Base-by-base conservation (phyloP, 53 echinoderm and acorn worm species). In the Astropecten irregularis region DNA sequence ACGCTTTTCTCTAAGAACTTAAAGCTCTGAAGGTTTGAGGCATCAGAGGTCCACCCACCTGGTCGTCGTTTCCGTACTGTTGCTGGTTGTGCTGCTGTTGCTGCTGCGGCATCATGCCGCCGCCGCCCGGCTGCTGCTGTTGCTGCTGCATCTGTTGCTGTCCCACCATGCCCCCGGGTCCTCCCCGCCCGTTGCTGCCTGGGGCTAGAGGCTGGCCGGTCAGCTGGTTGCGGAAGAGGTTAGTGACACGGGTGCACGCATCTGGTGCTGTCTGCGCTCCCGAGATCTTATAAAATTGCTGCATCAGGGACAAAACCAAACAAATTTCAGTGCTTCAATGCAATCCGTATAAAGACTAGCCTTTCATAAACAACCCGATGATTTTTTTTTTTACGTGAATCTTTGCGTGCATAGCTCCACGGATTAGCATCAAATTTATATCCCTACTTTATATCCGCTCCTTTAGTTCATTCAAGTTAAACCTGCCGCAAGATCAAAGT, bases 221-320 rank as follows among this genome's bases (percentile, higher is more conserved):
- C 30, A 99, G 87, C 63, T 99, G 99, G 66, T 94, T 99, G 19
- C 94, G 90, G 65, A 99, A 99, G 3, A 99, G 76, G 77, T 92
- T 99, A 44, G 94, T 82, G 50, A 84, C 99, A 49, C 93, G 84
- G 19, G 93, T 94, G n/a, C 81, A 70, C 15, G 99, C 92, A n/a
- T 99, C 99, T 3, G 92, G 94, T 10, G 94, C 93, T 23, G 90
- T 86, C 86, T 86, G 85, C 0, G 94, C 94, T 42, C 85, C 86
- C 1, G 99, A 92, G 21, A 92, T 89, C 58, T 92, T 92, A 53
- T 86, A 95, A 38, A 99, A 95, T 29, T 99, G 88, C 90, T 95
- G 88, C 33, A 0, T 28, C 16, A n/a, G 11, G 8, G 35, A 26
- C 31, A 29, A 54, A 73, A n/a, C n/a, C n/a, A n/a, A n/a, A n/a